Conservation (phyloP, 2,797 vertebrate genomes). For the Euthynnus affinis region DNA sequence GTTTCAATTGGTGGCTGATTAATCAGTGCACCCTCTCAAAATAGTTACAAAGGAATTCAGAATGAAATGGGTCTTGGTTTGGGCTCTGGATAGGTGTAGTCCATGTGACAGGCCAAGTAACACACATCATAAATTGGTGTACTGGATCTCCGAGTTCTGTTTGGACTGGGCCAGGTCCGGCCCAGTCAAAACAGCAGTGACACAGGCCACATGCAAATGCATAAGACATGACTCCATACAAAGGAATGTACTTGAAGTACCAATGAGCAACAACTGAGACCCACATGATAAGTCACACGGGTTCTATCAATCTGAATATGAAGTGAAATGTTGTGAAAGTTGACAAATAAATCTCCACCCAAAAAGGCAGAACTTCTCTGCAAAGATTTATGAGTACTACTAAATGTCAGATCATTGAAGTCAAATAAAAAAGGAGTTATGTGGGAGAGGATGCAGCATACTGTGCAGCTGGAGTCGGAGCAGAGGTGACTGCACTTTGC, state of each 20-base stretch:
- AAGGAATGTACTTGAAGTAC: constrained; percentile 74
- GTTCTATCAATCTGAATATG: constrained; percentile 68
- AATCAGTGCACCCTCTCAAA: constrained; percentile 9
- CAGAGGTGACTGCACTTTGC: constrained; percentile 48
- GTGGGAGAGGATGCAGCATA: constrained; percentile 42
- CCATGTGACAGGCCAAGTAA: constrained; percentile 68
- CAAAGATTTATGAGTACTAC: constrained; percentile 56
- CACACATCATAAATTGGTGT: constrained; percentile 71
- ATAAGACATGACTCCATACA: constrained; percentile 65
- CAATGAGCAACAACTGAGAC: constrained; percentile 70
- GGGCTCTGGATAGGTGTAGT: constrained; percentile 58
- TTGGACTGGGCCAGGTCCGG: constrained; percentile 57
- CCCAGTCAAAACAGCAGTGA: constrained; percentile 70
- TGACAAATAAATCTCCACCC: constrained; percentile 72
- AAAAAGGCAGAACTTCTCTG: constrained; percentile 57
- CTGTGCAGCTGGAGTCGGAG: constrained; percentile 54
- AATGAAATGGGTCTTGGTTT: constrained; percentile 48
- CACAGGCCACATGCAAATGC: constrained; percentile 68
- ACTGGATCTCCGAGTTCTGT: constrained; percentile 59
- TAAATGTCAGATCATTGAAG: constrained; percentile 69
- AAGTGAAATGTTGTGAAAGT: constrained; percentile 74
- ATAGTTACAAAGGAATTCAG: constrained; percentile 33
- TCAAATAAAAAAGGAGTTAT: constrained; percentile 72
- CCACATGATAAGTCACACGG: constrained; percentile 66
- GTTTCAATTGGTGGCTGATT: too few species aligned